A percentile compares a stretch with the other conserved stretches of the same genome.
These are phyloP conservation scores for Pyrochroa serraticornis DNA, from an alignment of 2,888 invertebrate genomes.

Conservation along the genomic window DNA sequence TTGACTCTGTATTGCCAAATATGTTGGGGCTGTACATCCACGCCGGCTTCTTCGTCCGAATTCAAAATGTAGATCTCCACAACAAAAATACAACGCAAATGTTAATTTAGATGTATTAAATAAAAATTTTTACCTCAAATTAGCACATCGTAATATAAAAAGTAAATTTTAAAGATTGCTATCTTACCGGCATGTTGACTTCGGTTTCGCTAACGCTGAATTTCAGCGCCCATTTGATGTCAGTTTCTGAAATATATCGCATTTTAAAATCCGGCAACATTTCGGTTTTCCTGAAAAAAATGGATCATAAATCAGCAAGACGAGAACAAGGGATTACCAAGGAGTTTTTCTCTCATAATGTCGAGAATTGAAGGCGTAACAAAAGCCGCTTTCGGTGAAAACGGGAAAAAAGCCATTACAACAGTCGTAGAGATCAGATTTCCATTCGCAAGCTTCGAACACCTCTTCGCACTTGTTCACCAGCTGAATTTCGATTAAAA, in stretches of 20 bases:
- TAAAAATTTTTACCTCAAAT: too few species aligned
- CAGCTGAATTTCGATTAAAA: conserved; percentile 55
- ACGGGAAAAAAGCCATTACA: conserved; percentile 70
- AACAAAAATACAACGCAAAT: conserved; percentile 13
- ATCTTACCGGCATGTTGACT: conserved; percentile 45
- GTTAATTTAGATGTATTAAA: too few species aligned
- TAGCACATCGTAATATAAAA: not conserved
- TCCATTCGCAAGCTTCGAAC: conserved; percentile 70
- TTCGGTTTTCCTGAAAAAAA: conserved; percentile 57
- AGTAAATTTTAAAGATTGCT: conserved; percentile 21
- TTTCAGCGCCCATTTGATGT: conserved; percentile 68
- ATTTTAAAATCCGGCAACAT: conserved; percentile 57
- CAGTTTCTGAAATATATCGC: conserved; percentile 70
- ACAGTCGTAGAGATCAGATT: conserved; percentile 69
- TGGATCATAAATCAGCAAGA: not conserved
- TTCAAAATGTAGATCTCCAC: conserved; percentile 70
- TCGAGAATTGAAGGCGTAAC: conserved; percentile 73
- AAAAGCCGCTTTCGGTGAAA: conserved; percentile 78
- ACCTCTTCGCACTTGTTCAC: conserved; percentile 67
- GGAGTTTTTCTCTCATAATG: conserved; percentile 60
- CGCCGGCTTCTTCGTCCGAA: conserved; percentile 72
- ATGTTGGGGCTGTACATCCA: conserved; percentile 73
- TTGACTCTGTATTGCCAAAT: conserved; percentile 70
- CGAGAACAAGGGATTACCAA: conserved; percentile 53
- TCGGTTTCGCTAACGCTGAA: conserved; percentile 51